Conservation (phyloP, 2,888 invertebrate genomes). For the Prionchulus punctatus region DNA sequence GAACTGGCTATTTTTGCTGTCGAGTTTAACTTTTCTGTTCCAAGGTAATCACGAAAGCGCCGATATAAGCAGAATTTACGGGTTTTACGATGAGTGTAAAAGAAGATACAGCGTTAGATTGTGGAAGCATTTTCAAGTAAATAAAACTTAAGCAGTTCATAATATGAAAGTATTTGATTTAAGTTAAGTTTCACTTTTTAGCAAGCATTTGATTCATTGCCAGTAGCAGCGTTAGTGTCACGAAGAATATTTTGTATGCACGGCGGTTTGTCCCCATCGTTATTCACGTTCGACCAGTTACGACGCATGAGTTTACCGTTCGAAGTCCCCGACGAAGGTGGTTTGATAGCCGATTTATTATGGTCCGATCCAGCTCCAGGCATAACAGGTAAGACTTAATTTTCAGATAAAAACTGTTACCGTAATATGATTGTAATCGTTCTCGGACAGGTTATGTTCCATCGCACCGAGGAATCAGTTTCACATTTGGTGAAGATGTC, state of each 20-base stretch:
- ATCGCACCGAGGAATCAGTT: no score
- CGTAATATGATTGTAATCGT: no score
- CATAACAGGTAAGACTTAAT: not conserved
- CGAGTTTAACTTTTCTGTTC: constrained; percentile 80
- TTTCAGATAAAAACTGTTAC: no score
- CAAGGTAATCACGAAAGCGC: constrained; percentile 96
- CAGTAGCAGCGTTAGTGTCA: not conserved
- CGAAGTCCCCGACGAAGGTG: not conserved
- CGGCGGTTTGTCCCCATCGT: not conserved
- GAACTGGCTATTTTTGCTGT: no score
- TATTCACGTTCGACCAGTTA: not conserved
- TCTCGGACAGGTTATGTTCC: no score
- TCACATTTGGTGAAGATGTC: no score
- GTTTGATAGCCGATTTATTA: not conserved
- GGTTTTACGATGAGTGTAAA: constrained; percentile 3
- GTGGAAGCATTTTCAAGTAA: constrained; percentile 5
- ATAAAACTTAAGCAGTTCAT: no score
- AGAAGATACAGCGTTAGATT: not conserved
- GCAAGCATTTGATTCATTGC: not conserved
- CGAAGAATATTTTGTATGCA: not conserved
- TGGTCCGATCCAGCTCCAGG: not conserved
- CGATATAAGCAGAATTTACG: constrained; percentile 62
- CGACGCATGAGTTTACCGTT: not conserved
- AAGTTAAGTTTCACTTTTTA: no score
- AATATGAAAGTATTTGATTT: no score